Percentiles rank a stretch among this genome's conserved stretches.
Evolutionary conservation across 2,113 vertebrate species (phyloP).

Genomic region (Gymnogyps californianus): DNA sequence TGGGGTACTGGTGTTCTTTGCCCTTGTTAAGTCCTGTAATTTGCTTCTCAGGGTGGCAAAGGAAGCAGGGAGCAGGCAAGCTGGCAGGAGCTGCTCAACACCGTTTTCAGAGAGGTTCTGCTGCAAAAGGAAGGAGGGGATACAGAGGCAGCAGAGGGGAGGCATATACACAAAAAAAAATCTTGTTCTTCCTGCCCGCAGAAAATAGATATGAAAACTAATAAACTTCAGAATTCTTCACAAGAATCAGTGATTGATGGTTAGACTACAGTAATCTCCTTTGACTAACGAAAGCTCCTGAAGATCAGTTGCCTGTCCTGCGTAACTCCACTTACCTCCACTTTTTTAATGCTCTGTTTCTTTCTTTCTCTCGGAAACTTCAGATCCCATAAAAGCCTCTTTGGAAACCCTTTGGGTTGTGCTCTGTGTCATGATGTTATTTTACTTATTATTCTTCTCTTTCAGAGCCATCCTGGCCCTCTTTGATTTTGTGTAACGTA

Average conservation of each 20-base stretch:
- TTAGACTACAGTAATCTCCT: neutral
- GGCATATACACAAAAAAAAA: neutral
- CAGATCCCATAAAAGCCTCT: neutral
- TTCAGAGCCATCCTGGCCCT: neutral
- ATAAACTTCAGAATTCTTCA: neutral
- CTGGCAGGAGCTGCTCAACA: neutral
- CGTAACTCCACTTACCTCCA: neutral
- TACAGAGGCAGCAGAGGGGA: neutral
- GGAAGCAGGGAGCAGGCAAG: neutral
- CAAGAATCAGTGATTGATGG: neutral
- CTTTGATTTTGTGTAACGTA: neutral
- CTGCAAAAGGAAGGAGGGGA: neutral
- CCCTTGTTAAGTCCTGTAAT: neutral
- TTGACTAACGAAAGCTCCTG: neutral
- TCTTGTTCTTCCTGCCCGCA: rapidly evolving
- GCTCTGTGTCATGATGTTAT: neutral
- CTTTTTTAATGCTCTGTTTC: neutral
- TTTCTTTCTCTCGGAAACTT: neutral
- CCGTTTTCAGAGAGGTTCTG: neutral
- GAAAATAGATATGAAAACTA: neutral
- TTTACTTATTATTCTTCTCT: neutral
- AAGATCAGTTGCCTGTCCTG: neutral
- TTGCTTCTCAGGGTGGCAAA: neutral
- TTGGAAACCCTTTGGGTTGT: neutral
- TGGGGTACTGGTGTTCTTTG: neutral